Conservation (phyloP, 1,140 invertebrate species). For the Cyrtorhinus lividipennis region DNA sequence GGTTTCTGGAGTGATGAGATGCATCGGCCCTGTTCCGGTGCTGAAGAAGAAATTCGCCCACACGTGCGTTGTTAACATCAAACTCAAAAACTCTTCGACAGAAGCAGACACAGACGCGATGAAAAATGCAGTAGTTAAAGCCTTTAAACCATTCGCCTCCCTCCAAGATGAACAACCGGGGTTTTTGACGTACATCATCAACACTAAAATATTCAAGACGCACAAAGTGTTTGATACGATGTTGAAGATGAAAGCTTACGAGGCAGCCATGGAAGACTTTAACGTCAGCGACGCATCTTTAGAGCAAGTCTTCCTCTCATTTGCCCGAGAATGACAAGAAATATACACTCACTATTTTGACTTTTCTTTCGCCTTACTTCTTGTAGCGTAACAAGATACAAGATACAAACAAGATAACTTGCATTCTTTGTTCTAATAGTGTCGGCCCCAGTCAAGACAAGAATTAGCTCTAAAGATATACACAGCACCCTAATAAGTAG, state of each 20-base stretch:
- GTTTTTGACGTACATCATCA: constrained; percentile 38
- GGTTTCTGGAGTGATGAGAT: constrained; percentile 57
- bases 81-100: constrained; percentile 15
- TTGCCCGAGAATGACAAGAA: constrained; percentile 22
- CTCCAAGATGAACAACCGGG: constrained; percentile 30
- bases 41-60: constrained; percentile 33
- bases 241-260: constrained; percentile 31
- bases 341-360: background rate
- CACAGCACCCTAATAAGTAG: no score
- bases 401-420: no score
- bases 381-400: no score
- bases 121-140: background rate
- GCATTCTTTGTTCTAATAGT: no score
- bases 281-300: constrained; percentile 44
- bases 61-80: constrained; percentile 35
- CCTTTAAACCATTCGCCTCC: constrained; percentile 5
- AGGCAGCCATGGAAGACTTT: constrained; percentile 38
- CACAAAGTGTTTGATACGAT: constrained; percentile 36
- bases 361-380: no score
- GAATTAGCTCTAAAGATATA: no score
- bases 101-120: background rate
- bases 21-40: constrained; percentile 33
- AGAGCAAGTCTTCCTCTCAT: constrained; percentile 38
- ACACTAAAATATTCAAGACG: constrained; percentile 30
- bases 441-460: no score